These are phyloP conservation scores for Carassius auratus DNA, from an alignment of 2,113 vertebrate genomes.

Conservation along the genomic window DNA sequence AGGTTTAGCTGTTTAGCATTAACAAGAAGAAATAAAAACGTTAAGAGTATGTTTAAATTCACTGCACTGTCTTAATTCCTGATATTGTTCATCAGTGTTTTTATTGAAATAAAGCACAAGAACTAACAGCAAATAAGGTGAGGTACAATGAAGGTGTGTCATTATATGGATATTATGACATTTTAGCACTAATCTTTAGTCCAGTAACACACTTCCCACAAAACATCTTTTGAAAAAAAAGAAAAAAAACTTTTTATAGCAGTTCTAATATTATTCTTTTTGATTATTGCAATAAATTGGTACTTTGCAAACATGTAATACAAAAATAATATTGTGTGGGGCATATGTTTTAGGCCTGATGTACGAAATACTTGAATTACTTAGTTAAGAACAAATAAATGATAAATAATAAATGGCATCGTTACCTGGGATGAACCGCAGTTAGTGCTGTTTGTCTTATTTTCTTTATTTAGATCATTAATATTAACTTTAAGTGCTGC, in stretches of 20 bases:
- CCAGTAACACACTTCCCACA: neutral
- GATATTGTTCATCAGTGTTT: neutral
- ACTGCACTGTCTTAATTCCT: neutral
- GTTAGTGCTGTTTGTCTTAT: neutral
- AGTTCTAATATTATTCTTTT: neutral
- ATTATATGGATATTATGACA: neutral
- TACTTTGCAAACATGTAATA: neutral
- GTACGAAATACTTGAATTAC: neutral
- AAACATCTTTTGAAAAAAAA: neutral
- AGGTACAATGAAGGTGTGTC: neutral
- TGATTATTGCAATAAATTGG: neutral
- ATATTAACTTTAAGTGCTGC: neutral
- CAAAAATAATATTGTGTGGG: neutral
- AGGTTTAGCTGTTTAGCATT: neutral
- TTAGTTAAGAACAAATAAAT: neutral
- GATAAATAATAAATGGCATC: neutral
- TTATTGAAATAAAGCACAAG: neutral
- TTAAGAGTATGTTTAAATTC: neutral
- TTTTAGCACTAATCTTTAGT: neutral
- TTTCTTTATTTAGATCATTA: neutral
- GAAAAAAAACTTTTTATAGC: neutral
- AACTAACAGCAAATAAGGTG: neutral
- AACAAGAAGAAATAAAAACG: neutral
- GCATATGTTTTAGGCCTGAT: neutral
- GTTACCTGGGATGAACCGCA: neutral